Evolutionary conservation across 2,888 invertebrate genomes (phyloP).

Genomic region (Sesamia inferens): DNA sequence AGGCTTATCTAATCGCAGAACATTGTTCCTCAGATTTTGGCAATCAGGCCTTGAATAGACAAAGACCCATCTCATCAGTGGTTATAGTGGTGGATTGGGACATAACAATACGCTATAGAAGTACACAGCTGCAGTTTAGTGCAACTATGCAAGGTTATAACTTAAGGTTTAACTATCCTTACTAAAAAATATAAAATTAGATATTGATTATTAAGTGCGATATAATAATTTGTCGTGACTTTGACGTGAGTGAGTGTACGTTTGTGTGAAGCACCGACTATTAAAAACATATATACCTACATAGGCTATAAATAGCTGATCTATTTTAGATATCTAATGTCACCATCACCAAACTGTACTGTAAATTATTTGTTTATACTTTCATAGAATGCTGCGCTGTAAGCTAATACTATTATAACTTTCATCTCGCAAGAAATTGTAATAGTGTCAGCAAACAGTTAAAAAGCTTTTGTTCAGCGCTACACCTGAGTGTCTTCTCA

Average conservation of each 20-base stretch:
- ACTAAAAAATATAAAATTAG: too few relatives aligned
- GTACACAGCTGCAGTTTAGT: neutral
- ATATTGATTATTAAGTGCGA: too few relatives aligned
- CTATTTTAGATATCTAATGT: neutral
- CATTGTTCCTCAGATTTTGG: neutral
- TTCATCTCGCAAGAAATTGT: neutral
- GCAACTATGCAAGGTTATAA: neutral
- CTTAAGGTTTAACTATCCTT: too few relatives aligned
- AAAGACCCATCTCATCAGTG: neutral
- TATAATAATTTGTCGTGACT: too few relatives aligned
- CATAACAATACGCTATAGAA: neutral
- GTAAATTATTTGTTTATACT: neutral
- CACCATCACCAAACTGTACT: neutral
- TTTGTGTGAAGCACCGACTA: too few relatives aligned
- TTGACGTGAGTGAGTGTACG: too few relatives aligned
- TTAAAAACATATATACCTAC: too few relatives aligned
- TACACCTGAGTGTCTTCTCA: neutral
- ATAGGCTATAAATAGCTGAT: too few relatives aligned
- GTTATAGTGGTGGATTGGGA: neutral
- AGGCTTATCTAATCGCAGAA: neutral
- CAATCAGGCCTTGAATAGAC: neutral
- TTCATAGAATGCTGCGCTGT: neutral
- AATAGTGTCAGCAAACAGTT: constrained; percentile 7
- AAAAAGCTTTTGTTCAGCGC: constrained; percentile 14
- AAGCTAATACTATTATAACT: neutral